Percentiles rank a stretch among this genome's conserved stretches.
Conservation (phyloP, 1,140 invertebrate genomes). For the Trissolcus basalis region DNA sequence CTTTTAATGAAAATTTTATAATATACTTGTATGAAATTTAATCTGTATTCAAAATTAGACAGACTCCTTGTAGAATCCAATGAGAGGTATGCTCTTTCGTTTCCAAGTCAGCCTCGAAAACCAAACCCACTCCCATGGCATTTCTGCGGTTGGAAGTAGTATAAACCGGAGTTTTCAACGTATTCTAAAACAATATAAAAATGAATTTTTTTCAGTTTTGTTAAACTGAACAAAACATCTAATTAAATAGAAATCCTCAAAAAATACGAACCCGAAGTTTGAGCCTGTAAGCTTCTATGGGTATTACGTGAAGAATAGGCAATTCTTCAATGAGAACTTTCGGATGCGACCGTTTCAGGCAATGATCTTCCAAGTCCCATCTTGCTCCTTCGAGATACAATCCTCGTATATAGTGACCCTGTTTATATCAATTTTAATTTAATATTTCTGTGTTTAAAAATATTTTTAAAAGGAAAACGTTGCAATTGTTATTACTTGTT, state of each 20-base stretch:
- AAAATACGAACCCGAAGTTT: conserved; percentile 78
- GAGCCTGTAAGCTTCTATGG: conserved; percentile 88
- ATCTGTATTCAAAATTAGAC: conserved; percentile 89
- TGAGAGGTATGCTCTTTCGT: conserved; percentile 88
- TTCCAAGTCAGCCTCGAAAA: conserved; percentile 90
- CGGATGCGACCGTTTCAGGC: conserved; percentile 85
- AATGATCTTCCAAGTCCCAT: conserved; percentile 85
- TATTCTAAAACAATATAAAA: conserved; percentile 78
- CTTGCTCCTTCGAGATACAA: conserved; percentile 93
- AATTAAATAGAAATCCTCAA: too few relatives aligned
- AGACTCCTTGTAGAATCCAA: conserved; percentile 93
- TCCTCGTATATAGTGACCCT: conserved; percentile 91
- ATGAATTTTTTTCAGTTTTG: background rate
- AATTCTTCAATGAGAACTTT: conserved; percentile 91
- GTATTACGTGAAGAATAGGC: conserved; percentile 88
- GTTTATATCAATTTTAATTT: background rate
- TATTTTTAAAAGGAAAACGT: too few relatives aligned
- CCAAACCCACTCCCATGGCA: conserved; percentile 91
- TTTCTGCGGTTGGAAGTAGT: conserved; percentile 89
- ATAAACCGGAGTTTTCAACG: conserved; percentile 90
- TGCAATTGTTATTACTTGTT: conserved; percentile 70
- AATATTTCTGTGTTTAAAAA: too few relatives aligned
- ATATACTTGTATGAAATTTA: too few relatives aligned
- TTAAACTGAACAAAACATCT: background rate
- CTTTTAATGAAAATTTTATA: too few relatives aligned